Evolutionary conservation across 64 coral and sea anemone species (phyloP).

Genomic region (Montipora capricornis): DNA sequence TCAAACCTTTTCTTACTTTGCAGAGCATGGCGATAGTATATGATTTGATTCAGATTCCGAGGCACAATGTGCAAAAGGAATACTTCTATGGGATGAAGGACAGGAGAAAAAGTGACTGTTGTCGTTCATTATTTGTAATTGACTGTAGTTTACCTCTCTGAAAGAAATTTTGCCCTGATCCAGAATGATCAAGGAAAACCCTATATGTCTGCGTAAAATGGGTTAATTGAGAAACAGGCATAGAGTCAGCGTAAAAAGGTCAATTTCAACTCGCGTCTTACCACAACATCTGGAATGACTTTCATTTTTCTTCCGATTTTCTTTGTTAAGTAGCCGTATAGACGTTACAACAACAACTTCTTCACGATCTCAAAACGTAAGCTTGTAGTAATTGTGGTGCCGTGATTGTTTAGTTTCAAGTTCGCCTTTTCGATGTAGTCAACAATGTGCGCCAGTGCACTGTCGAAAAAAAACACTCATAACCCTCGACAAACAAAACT

Average conservation of each 20-base stretch:
- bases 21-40: not conserved
- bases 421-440: not conserved
- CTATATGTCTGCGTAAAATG: not conserved
- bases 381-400: not conserved
- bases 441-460: not conserved
- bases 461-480: not conserved
- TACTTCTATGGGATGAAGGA: too few species aligned
- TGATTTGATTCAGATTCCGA: not conserved
- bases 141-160: too few species aligned
- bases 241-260: not conserved
- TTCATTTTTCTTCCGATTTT: not conserved
- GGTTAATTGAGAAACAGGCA: not conserved
- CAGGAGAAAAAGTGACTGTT: too few species aligned
- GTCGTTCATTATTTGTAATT: too few species aligned
- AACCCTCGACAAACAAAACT: not conserved
- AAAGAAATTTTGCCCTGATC: too few species aligned
- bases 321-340: too few species aligned
- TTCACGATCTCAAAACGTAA: too few species aligned
- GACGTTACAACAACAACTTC: too few species aligned
- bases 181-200: not conserved
- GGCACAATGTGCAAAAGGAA: too few species aligned
- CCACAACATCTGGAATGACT: not conserved
- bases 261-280: not conserved
- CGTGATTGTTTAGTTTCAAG: not conserved
- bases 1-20: too few species aligned